Conservation (phyloP, 2,888 invertebrate genomes). For the Germaria angustata region DNA sequence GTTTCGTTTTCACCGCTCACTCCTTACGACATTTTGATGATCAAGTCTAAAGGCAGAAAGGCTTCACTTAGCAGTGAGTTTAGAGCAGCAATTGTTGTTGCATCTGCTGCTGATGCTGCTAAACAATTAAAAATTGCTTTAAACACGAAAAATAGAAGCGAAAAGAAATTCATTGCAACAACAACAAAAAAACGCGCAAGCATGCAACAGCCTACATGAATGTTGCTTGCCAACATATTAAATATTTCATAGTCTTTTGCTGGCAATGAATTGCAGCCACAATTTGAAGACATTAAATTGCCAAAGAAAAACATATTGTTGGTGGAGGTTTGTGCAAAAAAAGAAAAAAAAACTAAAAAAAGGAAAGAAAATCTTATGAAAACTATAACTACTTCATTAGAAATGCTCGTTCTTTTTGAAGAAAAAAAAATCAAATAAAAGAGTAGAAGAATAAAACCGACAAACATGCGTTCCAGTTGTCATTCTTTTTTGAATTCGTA, state of each 20-base stretch:
- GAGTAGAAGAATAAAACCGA: constrained; percentile 32
- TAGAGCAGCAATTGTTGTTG: neutral
- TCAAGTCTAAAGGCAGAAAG: constrained; percentile 22
- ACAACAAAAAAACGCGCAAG: constrained; percentile 21
- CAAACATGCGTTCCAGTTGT: constrained; percentile 64
- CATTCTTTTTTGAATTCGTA: constrained; percentile 17
- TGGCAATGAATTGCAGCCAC: constrained; percentile 35
- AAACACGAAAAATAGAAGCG: constrained; percentile 30
- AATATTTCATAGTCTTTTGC: constrained; percentile 31
- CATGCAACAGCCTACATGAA: constrained; percentile 55
- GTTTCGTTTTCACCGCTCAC: neutral
- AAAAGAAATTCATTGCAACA: constrained; percentile 24
- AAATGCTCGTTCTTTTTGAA: constrained; percentile 26
- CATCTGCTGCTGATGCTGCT: constrained; percentile 15
- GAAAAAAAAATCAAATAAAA: neutral
- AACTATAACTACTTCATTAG: constrained; percentile 68
- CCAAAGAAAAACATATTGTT: constrained; percentile 33
- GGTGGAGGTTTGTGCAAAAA: neutral
- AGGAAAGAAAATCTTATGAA: constrained; percentile 50
- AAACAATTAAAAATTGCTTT: constrained; percentile 62
- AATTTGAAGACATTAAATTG: constrained; percentile 49
- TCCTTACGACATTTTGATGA: neutral
- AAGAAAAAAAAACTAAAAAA: no score
- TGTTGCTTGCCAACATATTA: constrained; percentile 37
- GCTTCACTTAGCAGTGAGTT: neutral